phyloP scores from a whole-genome alignment of 92 coral and sea anemone genomes.

The Nematostella vectensis region DNA sequence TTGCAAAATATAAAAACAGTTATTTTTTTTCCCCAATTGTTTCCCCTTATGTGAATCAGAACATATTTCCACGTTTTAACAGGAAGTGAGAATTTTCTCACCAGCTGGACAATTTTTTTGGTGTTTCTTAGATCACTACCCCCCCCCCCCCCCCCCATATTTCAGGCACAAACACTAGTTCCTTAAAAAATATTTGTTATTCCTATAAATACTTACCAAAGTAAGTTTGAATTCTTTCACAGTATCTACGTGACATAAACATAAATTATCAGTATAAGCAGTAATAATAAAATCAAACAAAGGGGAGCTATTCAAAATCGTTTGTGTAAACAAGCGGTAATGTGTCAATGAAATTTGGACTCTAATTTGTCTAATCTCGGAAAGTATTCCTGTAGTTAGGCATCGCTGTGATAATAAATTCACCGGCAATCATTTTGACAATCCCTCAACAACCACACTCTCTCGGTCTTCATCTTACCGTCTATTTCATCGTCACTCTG shows the following conservation, averaged over 20 bases:
- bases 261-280: neutral
- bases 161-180: neutral
- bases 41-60: neutral
- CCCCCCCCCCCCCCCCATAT: slow-evolving; percentile 4
- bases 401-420: no score
- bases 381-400: no score
- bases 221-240: slow-evolving; percentile 82
- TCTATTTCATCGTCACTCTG: slow-evolving; percentile 58
- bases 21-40: neutral
- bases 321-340: neutral
- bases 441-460: no score
- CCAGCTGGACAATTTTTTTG: no score
- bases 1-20: neutral
- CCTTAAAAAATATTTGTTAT: neutral
- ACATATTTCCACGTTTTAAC: neutral
- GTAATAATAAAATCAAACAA: no score
- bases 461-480: slow-evolving; percentile 17
- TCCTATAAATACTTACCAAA: slow-evolving; percentile 47
- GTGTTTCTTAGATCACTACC: no score
- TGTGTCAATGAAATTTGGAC: neutral
- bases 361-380: no score
- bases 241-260: slow-evolving; percentile 49
- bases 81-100: no score
- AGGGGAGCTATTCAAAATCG: neutral
- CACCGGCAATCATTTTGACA: neutral